Evolutionary conservation across 2,797 vertebrate genomes (phyloP), one percentile per base, ranked within the genome.

Genomic region (Petrocephalus sullivani): DNA sequence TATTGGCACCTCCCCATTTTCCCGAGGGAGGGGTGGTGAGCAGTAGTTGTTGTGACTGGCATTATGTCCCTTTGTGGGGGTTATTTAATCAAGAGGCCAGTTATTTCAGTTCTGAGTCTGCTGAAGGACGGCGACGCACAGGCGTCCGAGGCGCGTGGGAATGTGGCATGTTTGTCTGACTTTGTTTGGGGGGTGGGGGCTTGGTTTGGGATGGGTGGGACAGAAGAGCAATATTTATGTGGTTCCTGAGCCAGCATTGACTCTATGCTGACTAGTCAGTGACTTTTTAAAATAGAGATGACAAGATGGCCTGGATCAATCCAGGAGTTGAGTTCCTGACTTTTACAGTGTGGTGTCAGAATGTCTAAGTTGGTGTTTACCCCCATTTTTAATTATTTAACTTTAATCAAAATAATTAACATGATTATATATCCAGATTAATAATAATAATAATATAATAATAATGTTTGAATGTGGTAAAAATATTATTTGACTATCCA

Each of bases 401-500:
- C 21, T 28, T 1, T 56, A 56, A 85, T 28, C 37, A 61, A 9
- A 56, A 53, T 46, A 49, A 53, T 19, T 75, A 12, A 23, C 67
- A 67, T 64, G 12, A 33, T 28, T 81, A 49, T n/a, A n/a, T 54
- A 71, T 21, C 41, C 64, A 57, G 37, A 87, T 75, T 28, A 28
- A 56, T 16, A 82, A 41, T 54, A 87, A 87, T 41, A 28, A 64
- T 19, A 21, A 21, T 19, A 33, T 21, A 23, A 33, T 16, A 41
- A 41, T 64, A 64, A 61, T 87, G 58, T 6, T 64, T 64, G 10
- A 53, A 33, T 61, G 57, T 60, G 57, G 86, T 61, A 41, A 41
- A 91, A 87, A 87, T 56, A 75, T 91, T 90, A 90, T 86, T 89
- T 89, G 85, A 92, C 78, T 41, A 54, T 49, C 56, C 90, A 91